These are phyloP conservation scores for Unio delphinus DNA, from an alignment of 2,888 invertebrate genomes.

Conservation along the genomic window DNA sequence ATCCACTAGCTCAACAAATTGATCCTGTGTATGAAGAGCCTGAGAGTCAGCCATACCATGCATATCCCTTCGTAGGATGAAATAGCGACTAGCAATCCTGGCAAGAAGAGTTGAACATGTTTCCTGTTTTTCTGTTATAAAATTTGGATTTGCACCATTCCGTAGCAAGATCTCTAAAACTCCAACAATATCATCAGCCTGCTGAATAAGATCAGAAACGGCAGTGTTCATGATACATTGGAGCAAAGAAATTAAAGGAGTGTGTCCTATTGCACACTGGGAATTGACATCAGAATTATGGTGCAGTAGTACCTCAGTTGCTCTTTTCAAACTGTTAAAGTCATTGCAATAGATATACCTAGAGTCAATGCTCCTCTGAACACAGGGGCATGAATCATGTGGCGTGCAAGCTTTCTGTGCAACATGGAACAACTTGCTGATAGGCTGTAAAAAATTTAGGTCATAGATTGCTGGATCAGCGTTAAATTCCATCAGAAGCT, in stretches of 20 bases:
- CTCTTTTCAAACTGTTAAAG: slow-evolving; percentile 48
- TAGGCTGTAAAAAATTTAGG: slow-evolving; percentile 81
- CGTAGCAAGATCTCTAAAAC: slow-evolving; percentile 81
- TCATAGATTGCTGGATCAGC: slow-evolving; percentile 64
- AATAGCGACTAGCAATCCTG: slow-evolving; percentile 44
- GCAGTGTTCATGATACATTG: slow-evolving; percentile 84
- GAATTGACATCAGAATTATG: slow-evolving; percentile 57
- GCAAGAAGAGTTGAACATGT: slow-evolving; percentile 75
- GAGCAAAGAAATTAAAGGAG: slow-evolving; percentile 82
- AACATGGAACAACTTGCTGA: slow-evolving; percentile 78
- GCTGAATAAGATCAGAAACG: slow-evolving; percentile 78
- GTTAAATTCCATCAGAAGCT: slow-evolving; percentile 62
- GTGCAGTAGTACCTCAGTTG: slow-evolving; percentile 59
- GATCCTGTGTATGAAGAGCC: slow-evolving; percentile 7
- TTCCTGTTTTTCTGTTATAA: slow-evolving; percentile 77
- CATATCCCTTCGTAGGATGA: slow-evolving; percentile 10
- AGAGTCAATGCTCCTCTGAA: slow-evolving; percentile 78
- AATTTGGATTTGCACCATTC: slow-evolving; percentile 83
- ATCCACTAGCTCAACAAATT: slow-evolving; percentile 77
- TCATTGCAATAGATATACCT: slow-evolving; percentile 68
- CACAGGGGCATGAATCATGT: slow-evolving; percentile 80
- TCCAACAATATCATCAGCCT: slow-evolving; percentile 75
- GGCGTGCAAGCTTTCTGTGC: slow-evolving; percentile 74
- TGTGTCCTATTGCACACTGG: slow-evolving; percentile 58
- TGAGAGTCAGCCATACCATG: too few relatives aligned